Evolutionary conservation across 2,113 vertebrate species (phyloP).

Genomic region (Bujurquina vittata): DNA sequence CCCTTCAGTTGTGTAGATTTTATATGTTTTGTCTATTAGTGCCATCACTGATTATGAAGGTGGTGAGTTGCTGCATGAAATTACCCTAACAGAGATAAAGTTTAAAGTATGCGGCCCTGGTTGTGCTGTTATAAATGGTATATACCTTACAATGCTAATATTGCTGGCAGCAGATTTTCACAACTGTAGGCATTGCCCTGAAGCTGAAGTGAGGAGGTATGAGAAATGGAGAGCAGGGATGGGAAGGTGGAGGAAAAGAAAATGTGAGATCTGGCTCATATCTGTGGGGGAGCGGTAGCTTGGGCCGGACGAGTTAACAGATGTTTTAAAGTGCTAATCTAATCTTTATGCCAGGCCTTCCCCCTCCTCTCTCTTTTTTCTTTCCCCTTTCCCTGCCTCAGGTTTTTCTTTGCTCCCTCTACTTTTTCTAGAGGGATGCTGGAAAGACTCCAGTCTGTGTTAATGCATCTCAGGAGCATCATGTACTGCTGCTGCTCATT

Average conservation of each 20-base stretch:
- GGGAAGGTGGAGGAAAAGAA: constrained; percentile 55
- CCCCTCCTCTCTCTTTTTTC: constrained; percentile 52
- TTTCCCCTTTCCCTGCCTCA: constrained; percentile 37
- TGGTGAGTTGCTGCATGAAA: too few relatives aligned
- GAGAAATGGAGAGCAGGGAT: constrained; percentile 35
- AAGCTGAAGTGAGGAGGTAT: constrained; percentile 11
- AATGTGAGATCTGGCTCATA: constrained; percentile 76
- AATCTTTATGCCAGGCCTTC: constrained; percentile 83
- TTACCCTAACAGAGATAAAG: not conserved
- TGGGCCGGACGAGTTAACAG: constrained; percentile 79
- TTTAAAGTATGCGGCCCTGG: not conserved
- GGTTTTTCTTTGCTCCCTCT: constrained; percentile 40
- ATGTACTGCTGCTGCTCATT: constrained; percentile 60
- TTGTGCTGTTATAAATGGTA: not conserved
- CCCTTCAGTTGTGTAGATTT: too few relatives aligned
- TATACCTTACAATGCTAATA: too few relatives aligned
- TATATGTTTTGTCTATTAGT: too few relatives aligned
- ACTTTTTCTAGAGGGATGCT: constrained; percentile 46
- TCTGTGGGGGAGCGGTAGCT: constrained; percentile 77
- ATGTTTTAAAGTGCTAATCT: constrained; percentile 87
- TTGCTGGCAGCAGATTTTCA: too few relatives aligned
- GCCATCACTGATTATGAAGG: too few relatives aligned
- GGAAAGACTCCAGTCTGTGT: constrained; percentile 68
- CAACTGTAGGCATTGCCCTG: too few relatives aligned
- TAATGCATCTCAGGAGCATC: constrained; percentile 81